Percentiles rank a stretch among this genome's conserved stretches.
Conservation (phyloP, 2,797 vertebrate genomes). For the Tragopan temminckii region DNA sequence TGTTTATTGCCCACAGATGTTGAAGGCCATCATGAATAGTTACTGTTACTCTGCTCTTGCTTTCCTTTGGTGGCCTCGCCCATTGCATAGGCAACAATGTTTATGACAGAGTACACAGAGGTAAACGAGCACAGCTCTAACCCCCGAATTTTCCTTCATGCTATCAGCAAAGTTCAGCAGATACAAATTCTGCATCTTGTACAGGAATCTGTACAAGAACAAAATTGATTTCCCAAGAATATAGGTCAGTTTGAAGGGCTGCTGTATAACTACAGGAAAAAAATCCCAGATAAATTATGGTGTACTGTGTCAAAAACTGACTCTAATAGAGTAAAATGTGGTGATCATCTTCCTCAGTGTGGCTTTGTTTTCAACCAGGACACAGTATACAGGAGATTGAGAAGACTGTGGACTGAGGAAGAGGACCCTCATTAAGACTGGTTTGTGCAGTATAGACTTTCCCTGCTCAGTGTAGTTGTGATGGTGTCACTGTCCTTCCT, state of each 20-base stretch:
- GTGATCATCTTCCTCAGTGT: conserved; percentile 11
- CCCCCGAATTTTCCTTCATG: neutral
- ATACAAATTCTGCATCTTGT: neutral
- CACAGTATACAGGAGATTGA: neutral
- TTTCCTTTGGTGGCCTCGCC: rapidly evolving
- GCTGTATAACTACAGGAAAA: neutral
- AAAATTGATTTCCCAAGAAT: neutral
- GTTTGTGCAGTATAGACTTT: neutral
- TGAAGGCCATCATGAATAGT: neutral
- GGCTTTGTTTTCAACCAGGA: conserved; percentile 47
- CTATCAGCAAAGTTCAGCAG: neutral
- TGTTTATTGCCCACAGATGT: neutral
- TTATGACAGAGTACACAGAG: neutral
- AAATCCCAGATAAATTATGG: conserved; percentile 24
- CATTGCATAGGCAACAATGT: neutral
- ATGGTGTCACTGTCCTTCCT: rapidly evolving
- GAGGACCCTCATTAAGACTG: neutral
- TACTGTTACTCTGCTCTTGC: neutral
- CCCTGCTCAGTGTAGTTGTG: neutral
- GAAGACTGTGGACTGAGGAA: neutral
- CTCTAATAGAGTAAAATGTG: conserved; percentile 21
- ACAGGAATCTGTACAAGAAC: neutral
- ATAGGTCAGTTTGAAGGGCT: conserved; percentile 6
- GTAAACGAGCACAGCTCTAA: neutral
- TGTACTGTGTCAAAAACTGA: neutral